phyloP scores from a whole-genome alignment of 2,888 invertebrate genomes.

The Germaria angustata region DNA sequence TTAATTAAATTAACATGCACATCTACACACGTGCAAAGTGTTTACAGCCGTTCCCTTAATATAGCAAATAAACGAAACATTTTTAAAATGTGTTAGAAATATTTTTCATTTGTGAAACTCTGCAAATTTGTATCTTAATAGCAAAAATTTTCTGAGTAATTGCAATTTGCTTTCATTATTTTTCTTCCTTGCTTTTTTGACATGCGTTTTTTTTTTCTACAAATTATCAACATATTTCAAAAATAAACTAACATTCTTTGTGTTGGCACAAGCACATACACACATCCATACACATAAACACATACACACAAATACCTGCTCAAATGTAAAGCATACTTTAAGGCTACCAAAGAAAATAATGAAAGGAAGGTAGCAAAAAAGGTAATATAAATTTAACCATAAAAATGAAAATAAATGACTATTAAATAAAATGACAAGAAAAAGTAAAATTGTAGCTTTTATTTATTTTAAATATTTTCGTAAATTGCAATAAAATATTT shows the following conservation, averaged over 20 bases:
- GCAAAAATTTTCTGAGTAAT: background rate
- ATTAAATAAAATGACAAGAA: constrained; percentile 20
- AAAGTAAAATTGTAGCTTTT: background rate
- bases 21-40: background rate
- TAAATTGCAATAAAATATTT: too few relatives aligned
- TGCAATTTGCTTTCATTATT: constrained; percentile 27
- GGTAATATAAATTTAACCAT: background rate
- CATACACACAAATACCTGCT: background rate
- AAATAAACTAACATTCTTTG: background rate
- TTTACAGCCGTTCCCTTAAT: background rate
- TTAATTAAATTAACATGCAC: background rate
- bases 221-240: constrained; percentile 40
- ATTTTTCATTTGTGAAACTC: background rate
- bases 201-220: constrained; percentile 18
- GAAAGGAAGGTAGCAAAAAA: background rate
- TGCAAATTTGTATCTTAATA: background rate
- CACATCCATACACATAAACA: background rate
- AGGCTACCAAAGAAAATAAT: background rate
- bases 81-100: background rate
- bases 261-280: too few relatives aligned
- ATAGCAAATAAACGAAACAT: background rate
- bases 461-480: too few relatives aligned
- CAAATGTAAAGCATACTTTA: constrained; percentile 11
- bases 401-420: constrained; percentile 47
- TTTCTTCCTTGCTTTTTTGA: background rate